Conservation (phyloP, 1,140 invertebrate genomes). For the Philaenus spumarius region DNA sequence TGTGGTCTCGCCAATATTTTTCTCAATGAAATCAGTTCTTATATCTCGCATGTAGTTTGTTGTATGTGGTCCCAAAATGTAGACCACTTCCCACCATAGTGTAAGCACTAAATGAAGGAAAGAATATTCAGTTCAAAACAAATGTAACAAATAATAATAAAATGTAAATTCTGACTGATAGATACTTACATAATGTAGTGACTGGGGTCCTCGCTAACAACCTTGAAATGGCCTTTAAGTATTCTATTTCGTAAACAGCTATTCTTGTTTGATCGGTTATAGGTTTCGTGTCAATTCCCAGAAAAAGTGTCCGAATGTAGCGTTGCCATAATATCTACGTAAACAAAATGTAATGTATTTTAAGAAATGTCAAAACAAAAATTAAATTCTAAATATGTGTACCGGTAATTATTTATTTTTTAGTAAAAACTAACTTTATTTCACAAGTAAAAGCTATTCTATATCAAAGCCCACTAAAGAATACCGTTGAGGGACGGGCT, state of each 20-base stretch:
- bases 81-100: constrained; percentile 31
- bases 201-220: constrained; percentile 6
- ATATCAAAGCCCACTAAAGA: too few relatives aligned
- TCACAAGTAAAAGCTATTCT: too few relatives aligned
- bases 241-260: constrained; percentile 23
- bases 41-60: constrained; percentile 24
- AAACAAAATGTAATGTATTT: too few relatives aligned
- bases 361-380: too few relatives aligned
- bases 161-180: too few relatives aligned
- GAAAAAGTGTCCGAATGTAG: too few relatives aligned
- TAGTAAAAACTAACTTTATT: too few relatives aligned
- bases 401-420: too few relatives aligned
- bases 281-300: too few relatives aligned
- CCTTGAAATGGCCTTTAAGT: constrained; percentile 16
- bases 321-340: too few relatives aligned
- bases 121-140: not conserved
- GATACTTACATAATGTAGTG: constrained; percentile 1
- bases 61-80: constrained; percentile 23
- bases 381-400: too few relatives aligned
- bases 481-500: too few relatives aligned
- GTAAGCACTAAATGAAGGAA: constrained; percentile 24
- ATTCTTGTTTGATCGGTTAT: not conserved
- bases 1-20: constrained; percentile 13
- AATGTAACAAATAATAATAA: constrained; percentile 1
- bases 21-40: constrained; percentile 20